Base-by-base conservation (phyloP, 2,113 vertebrate species). In the Seriola aureovittata region DNA sequence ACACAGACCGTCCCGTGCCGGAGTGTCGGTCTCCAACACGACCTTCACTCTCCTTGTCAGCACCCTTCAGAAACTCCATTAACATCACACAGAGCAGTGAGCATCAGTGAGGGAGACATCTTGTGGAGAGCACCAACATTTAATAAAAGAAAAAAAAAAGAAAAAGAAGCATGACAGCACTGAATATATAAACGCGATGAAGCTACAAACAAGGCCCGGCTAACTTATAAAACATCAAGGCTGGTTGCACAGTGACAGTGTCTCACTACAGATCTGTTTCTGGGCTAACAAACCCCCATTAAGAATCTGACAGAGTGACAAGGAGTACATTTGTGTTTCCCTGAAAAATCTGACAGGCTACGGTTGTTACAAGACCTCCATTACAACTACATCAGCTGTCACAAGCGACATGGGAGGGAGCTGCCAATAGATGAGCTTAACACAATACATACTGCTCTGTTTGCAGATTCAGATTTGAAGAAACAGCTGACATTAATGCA, bases 11-110 rank as follows among this genome's bases (percentile, higher is more conserved):
- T 87, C 81, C 80, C 57, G 32, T 62, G 81, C 64, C 44, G 50
- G 81, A 90, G 75, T 25, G 58, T 42, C 50, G 23, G 85, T 81
- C 74, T 83, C 72, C 71, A 80, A 40, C 70, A 76, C 75, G 80
- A 92, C 90, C 90, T 94, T 92, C 91, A 88, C 59, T 92, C 85
- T 90, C 88, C 90, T 92, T 90, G 88, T 90, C 93, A 90, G 67
- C 77, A 67, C 87, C 85, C 66, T 81, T 89, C 74, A 69, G 50
- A 84, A 91, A 88, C 85, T 78, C 82, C 75, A 84, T 90, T 91
- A 87, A 85, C 69, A 76, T 90, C 88, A 85, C 84, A 81, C 67
- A 82, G 71, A 80, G 59, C 80, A 85, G 71, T 63, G 71, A 88
- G 85, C 88, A 67, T 75, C 84, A 80, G 66, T 65, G 81, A 91